Base-by-base conservation (phyloP, 2,888 invertebrate genomes). In the Drosophila testacea region DNA sequence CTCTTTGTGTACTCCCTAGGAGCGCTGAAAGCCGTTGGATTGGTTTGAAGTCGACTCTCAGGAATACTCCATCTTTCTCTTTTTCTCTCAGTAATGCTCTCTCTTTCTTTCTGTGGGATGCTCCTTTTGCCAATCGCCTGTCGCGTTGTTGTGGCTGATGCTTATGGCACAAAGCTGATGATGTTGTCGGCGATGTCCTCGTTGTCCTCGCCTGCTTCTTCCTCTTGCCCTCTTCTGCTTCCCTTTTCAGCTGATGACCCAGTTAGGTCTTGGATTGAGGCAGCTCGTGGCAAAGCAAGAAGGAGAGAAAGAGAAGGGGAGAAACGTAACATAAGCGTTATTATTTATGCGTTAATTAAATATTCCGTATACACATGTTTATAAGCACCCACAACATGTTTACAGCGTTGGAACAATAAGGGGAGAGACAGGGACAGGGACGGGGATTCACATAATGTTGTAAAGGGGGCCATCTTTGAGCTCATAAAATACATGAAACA, bases 261-360 rank as follows among this genome's bases (percentile, higher is more conserved):
- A 80, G 79, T 80, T 80, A 78, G 65, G 48, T 47, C 55, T 44
- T 13, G 61, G 10, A 36, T 47, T 38, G 51, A 9, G 38, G 38
- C 38, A n/a, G 51, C 28, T 39, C 55, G 44, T 56, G 39, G 27
- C 48, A 47, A 28, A 13, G 51, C 22, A 22, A 32, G 32, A 41
- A 41, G 13, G 39, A 48, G 32, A 22, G 36, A 27, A 34, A 36
- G 39, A 27, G 34, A 27, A 32, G 44, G 11, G 42, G 50, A 28
- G 32, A 46, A 34, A 10, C 48, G 22, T 42, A 64, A 54, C 54
- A 73, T 79, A 65, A 73, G 56, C 63, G 64, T 77, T 82, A 81
- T 81, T 81, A 77, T 81, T 79, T 79, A 81, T 81, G 70, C 72
- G 57, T 79, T 81, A 81, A 82, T 82, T 82, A 82, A 81, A 79